Conservation (phyloP, 2,888 invertebrate genomes). For the Theretra japonica region DNA sequence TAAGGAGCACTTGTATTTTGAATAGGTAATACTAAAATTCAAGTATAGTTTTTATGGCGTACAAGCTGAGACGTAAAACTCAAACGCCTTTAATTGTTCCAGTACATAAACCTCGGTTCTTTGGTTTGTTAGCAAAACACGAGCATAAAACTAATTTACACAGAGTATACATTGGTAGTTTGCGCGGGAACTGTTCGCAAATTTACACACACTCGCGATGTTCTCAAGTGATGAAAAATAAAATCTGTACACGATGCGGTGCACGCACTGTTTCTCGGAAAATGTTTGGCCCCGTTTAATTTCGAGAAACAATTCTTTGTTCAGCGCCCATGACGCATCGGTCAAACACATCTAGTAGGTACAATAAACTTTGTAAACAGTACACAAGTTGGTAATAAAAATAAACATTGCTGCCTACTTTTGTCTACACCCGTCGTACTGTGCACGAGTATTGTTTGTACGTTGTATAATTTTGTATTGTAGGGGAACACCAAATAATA, state of each 20-base stretch:
- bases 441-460: constrained; percentile 18
- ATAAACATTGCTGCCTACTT: constrained; percentile 24
- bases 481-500: constrained; percentile 10
- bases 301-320: constrained; percentile 62
- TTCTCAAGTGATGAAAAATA: constrained; percentile 28
- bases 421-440: constrained; percentile 12
- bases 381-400: constrained; percentile 22
- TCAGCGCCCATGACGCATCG: constrained; percentile 56
- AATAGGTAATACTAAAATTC: background rate
- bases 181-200: constrained; percentile 13
- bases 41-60: background rate
- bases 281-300: constrained; percentile 57
- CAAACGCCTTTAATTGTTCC: constrained; percentile 18
- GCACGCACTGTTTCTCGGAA: constrained; percentile 52
- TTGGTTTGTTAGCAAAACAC: constrained; percentile 24
- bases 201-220: constrained; percentile 26
- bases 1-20: background rate
- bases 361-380: constrained; percentile 31
- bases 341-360: constrained; percentile 29
- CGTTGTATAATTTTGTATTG: constrained; percentile 1
- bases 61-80: background rate
- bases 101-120: constrained; percentile 17
- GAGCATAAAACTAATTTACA: constrained; percentile 24
- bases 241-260: constrained; percentile 15
- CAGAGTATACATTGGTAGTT: constrained; percentile 3